Base-by-base conservation (phyloP, 2,888 invertebrate species). In the Beris chalybata region DNA sequence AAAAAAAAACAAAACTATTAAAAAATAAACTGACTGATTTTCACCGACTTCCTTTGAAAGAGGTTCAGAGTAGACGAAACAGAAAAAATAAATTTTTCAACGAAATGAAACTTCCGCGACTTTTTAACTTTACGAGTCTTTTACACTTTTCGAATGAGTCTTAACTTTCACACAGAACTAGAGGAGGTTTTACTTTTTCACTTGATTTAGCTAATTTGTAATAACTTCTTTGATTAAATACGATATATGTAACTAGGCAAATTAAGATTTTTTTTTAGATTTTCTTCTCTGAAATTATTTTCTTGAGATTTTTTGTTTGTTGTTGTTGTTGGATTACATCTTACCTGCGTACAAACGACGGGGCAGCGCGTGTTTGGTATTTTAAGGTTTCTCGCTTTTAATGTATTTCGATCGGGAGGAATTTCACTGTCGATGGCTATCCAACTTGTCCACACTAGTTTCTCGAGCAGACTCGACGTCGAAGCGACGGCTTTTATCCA, bases 261-360 rank as follows among this genome's bases (percentile, higher is more conserved):
- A 53, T 57, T 61, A 48, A 65, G 22, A 22, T 22, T 22, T 22
- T 22, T 43, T 44, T 54, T 31, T 7, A 45, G 58, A 48, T 65
- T 44, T 44, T 57, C 57, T 48, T 22, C 55, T 45, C 55, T 55
- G 48, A 57, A 58, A 53, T 45, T 67, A 56, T 57, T 64, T 22
- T 48, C 64, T 29, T 56, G 38, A 31, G 5, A 48, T 52, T 56
- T 64, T 56, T 63, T 50, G 44, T 55, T 48, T 65, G 65, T 65
- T 56, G 52, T 65, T 61, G 56, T 38, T 64, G 65, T 57, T 61
- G 48, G 45, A 64, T 63, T 56, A 66, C 63, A 66, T 68, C 68
- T 68, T 68, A 68, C 68, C 68, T 68, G 68, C 68, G 68, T 63
- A 56, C 63, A 57, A 45, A 66, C 61, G 61, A 61, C 4, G 45